phyloP scores from a whole-genome alignment of 2,888 invertebrate genomes.

The Cantharis rufa region DNA sequence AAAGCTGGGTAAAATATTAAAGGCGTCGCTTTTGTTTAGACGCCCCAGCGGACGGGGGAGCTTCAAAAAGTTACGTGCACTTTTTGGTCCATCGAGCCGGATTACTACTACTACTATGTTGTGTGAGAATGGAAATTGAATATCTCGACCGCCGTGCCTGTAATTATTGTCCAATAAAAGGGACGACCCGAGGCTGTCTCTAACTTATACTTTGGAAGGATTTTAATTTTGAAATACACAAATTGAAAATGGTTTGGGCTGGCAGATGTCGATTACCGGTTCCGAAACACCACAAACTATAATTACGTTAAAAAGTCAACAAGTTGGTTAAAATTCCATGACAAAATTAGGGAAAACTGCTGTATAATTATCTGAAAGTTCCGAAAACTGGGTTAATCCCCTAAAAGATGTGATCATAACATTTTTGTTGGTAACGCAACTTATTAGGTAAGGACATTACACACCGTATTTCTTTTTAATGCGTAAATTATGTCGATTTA shows the following conservation, averaged over 20 bases:
- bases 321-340: neutral
- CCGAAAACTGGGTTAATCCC: neutral
- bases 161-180: neutral
- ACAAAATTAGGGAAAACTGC: neutral
- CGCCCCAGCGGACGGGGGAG: neutral
- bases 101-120: neutral
- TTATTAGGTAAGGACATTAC: neutral
- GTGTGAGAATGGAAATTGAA: neutral
- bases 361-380: neutral
- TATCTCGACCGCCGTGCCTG: neutral
- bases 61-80: neutral
- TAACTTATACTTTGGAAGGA: neutral
- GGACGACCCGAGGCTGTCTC: neutral
- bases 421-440: neutral
- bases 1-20: neutral
- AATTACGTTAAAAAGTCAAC: neutral
- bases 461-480: neutral
- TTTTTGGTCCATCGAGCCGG: neutral
- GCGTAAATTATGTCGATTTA: conserved; percentile 3
- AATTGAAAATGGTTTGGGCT: neutral
- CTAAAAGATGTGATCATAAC: neutral
- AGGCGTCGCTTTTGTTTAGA: neutral
- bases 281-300: neutral
- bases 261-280: neutral
- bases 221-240: neutral